Conservation (phyloP, 1,140 invertebrate species). For the Lasaia peninsularis region DNA sequence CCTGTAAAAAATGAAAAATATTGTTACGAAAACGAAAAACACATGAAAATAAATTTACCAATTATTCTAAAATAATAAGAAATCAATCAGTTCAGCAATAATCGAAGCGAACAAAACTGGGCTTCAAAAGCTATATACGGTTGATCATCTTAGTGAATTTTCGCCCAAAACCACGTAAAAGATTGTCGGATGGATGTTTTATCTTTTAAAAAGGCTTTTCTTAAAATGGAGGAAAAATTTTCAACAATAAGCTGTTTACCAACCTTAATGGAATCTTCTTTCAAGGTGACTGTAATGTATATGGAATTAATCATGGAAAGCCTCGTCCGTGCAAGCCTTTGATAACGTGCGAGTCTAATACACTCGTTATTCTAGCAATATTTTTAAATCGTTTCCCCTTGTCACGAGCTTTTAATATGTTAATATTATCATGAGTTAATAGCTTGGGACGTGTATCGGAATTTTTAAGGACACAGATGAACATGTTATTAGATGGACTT, state of each 20-base stretch:
- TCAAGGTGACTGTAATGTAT: slow-evolving; percentile 10
- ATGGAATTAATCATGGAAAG: slow-evolving; percentile 13
- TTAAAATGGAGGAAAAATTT: slow-evolving; percentile 27
- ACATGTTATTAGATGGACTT: not conserved
- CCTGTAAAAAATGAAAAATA: no score
- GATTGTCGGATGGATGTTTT: slow-evolving; percentile 25
- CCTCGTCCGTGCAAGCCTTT: not conserved
- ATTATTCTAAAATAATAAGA: no score
- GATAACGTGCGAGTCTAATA: not conserved
- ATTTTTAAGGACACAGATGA: not conserved
- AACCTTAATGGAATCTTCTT: slow-evolving; percentile 25
- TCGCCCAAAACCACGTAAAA: not conserved
- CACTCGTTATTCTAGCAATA: not conserved
- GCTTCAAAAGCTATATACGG: no score
- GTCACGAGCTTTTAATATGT: slow-evolving; percentile 4
- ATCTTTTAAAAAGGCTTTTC: slow-evolving; percentile 19
- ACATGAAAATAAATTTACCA: no score
- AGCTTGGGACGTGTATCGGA: not conserved
- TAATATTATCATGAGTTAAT: not conserved
- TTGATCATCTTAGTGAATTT: not conserved
- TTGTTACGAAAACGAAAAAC: no score
- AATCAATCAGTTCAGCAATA: no score
- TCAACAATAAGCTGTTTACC: slow-evolving; percentile 28
- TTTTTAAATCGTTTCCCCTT: slow-evolving; percentile 3
- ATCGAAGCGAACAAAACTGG: no score